Percentiles rank a stretch among this genome's conserved stretches.
phyloP scores from a whole-genome alignment of 2,888 invertebrate species.

The Anthrax anthrax region DNA sequence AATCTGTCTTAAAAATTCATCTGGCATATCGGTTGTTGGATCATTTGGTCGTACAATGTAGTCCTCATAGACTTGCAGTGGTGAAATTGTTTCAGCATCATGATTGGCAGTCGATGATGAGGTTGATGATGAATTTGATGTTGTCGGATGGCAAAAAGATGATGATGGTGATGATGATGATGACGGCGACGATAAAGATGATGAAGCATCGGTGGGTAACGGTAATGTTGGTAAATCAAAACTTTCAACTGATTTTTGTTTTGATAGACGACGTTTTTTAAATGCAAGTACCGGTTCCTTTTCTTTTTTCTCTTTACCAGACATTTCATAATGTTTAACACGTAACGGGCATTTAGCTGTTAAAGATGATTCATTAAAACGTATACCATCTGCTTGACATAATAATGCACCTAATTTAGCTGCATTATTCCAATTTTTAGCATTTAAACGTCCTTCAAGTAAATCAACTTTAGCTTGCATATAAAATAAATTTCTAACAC shows the following conservation, averaged over 20 bases:
- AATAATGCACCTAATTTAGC: slow-evolving; percentile 61
- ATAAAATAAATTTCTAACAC: slow-evolving; percentile 71
- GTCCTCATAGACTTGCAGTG: slow-evolving; percentile 26
- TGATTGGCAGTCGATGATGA: slow-evolving; percentile 7
- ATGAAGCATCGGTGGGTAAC: slow-evolving; percentile 3
- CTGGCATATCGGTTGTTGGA: slow-evolving; percentile 18
- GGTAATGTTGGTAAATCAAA: slow-evolving; percentile 18
- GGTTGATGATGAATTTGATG: slow-evolving; percentile 8
- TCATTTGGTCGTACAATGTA: slow-evolving; percentile 24
- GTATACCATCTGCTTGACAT: slow-evolving; percentile 42
- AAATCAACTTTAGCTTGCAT: slow-evolving; percentile 67
- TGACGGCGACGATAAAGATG: slow-evolving; percentile 12
- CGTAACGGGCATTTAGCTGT: slow-evolving; percentile 26
- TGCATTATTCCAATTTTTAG: slow-evolving; percentile 52
- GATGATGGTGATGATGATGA: slow-evolving; percentile 10
- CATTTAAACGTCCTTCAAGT: slow-evolving; percentile 55
- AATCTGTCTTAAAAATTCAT: slow-evolving; percentile 27
- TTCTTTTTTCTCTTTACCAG: slow-evolving; percentile 29
- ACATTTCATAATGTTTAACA: slow-evolving; percentile 22
- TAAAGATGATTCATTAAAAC: slow-evolving; percentile 26
- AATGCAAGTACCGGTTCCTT: slow-evolving; percentile 21
- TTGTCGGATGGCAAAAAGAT: slow-evolving; percentile 1
- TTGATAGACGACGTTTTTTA: slow-evolving; percentile 32
- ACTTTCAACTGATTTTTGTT: slow-evolving; percentile 31
- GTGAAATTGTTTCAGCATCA: slow-evolving; percentile 18